Base-by-base conservation (phyloP, 2,888 invertebrate genomes). In the Hybos culiciformis region DNA sequence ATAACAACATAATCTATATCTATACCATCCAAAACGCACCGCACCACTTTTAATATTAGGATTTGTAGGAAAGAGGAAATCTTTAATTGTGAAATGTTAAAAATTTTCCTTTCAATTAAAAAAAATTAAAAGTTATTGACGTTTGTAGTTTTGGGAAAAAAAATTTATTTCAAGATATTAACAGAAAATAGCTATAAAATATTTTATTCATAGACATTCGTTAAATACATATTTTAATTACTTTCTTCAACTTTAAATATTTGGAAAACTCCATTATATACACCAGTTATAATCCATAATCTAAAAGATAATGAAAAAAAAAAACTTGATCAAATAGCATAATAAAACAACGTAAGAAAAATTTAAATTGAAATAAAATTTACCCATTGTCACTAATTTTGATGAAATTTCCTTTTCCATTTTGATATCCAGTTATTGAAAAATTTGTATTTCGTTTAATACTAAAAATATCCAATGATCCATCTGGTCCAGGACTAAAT, bases 381-480 rank as follows among this genome's bases (percentile, higher is more conserved):
- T 54, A 63, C 64, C 62, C 63, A 51, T 66, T 66, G 32, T 62
- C 61, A 41, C 64, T 65, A 12, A 58, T 49, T 19, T 57, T 55
- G 9, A 64, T 62, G n/a, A 59, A 47, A 37, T 56, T 59, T 3
- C 63, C 64, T 37, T 54, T 60, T 36, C 66, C 65, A 4, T 54
- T 54, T 11, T 62, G 45, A 3, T 46, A 55, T 0, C 66, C 63
- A 42, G 60, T 58, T 9, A 63, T 50, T 15, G 50, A 50, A 1
- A 48, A 52, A 15, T 15, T 14, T 8, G 21, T 9, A 36, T 15
- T 8, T 18, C 32, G 3, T 42, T 8, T 5, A 8, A 23, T 57
- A 53, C 58, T 54, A 45, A 61, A 65, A 37, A 58, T 58, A 15
- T 64, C 60, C 24, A 66, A 48, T 1, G 56, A 51, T 4, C 65